Evolutionary conservation across 2,888 invertebrate genomes (phyloP).

Genomic region (Drosophila cognata): DNA sequence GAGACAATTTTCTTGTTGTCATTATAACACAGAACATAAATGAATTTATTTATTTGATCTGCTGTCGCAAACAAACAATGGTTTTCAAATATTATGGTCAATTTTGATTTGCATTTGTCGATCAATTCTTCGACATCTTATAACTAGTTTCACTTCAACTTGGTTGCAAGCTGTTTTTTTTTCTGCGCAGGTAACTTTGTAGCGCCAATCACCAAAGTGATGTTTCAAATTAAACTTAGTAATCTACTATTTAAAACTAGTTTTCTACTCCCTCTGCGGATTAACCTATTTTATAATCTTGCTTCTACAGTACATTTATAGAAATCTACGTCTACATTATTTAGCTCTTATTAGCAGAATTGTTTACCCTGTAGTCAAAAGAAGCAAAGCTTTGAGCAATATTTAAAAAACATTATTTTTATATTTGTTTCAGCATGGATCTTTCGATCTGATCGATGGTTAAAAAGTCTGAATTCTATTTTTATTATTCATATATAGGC

Average conservation of each 20-base stretch:
- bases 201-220: slow-evolving; percentile 28
- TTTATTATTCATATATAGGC: neutral
- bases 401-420: neutral
- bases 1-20: neutral
- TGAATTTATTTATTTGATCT: neutral
- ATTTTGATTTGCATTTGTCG: neutral
- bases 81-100: neutral
- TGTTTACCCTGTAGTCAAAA: slow-evolving; percentile 12
- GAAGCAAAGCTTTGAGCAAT: neutral
- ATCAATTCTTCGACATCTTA: neutral
- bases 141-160: neutral
- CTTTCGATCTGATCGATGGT: neutral
- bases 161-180: neutral
- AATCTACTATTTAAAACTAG: neutral
- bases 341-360: neutral
- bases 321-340: neutral
- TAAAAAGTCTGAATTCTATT: neutral
- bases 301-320: neutral
- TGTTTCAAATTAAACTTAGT: neutral
- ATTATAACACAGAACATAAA: neutral
- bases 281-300: neutral
- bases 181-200: slow-evolving; percentile 33
- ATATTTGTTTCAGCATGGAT: neutral
- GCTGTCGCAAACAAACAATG: neutral
- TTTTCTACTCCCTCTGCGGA: neutral